phyloP scores from a whole-genome alignment of 2,888 invertebrate species.

The Cheilosia impressa region DNA sequence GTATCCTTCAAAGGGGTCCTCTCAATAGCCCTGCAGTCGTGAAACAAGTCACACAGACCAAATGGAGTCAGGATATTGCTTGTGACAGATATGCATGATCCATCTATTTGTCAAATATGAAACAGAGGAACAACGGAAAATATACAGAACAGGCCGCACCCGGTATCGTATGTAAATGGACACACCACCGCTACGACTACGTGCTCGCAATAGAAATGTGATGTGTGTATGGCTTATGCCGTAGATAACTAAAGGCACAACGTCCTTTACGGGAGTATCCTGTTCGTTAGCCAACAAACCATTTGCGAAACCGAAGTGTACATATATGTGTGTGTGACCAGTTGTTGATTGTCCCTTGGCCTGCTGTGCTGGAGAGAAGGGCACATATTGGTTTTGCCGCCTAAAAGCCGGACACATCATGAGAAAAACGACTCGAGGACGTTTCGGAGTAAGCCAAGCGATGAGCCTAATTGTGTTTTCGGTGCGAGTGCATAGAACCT shows the following conservation, averaged over 20 bases:
- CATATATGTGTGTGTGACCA: constrained; percentile 28
- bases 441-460: background rate
- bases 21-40: constrained; percentile 5
- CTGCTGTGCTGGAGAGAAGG: constrained; percentile 25
- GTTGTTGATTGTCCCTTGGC: constrained; percentile 25
- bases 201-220: constrained; percentile 43
- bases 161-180: constrained; percentile 2
- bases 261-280: constrained; percentile 21
- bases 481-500: background rate
- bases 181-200: constrained; percentile 23
- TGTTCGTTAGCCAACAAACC: constrained; percentile 2
- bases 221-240: constrained; percentile 27
- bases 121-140: constrained; percentile 16
- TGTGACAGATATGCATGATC: constrained; percentile 60
- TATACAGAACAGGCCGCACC: background rate
- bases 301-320: constrained; percentile 24
- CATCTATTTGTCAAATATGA: constrained; percentile 64
- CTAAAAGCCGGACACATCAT: constrained; percentile 52
- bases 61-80: constrained; percentile 50
- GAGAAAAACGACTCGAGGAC: constrained; percentile 36
- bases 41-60: background rate
- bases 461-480: constrained; percentile 28
- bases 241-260: constrained; percentile 36
- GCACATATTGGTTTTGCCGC: constrained; percentile 56
- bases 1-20: constrained; percentile 17